A percentile compares a stretch with the other conserved stretches of the same genome.
Conservation (phyloP, 1,140 invertebrate species). For the Riptortus pedestris region DNA sequence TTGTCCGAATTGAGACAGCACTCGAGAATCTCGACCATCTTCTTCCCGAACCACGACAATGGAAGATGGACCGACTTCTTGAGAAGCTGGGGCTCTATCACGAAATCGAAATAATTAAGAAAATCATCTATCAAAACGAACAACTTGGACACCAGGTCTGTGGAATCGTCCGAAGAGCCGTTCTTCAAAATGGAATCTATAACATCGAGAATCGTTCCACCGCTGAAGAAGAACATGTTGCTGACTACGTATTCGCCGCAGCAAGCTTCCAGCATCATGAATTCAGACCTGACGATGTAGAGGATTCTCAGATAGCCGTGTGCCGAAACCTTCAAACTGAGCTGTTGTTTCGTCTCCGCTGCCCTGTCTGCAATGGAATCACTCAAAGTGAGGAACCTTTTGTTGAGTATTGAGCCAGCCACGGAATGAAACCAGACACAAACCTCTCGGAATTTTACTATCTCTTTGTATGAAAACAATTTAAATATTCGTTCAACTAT, state of each 20-base stretch:
- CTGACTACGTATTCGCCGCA: not conserved
- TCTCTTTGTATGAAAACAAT: not conserved
- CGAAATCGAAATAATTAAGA: not conserved
- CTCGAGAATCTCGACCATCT: not conserved
- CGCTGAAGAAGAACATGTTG: not conserved
- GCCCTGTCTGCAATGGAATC: not conserved
- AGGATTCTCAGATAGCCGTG: not conserved
- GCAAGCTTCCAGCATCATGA: not conserved
- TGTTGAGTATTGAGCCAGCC: not conserved
- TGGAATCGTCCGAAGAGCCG: not conserved
- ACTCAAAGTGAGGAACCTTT: not conserved
- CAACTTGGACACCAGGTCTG: not conserved
- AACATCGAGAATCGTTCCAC: not conserved
- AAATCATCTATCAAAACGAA: not conserved
- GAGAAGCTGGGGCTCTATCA: not conserved
- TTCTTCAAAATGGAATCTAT: not conserved
- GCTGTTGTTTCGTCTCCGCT: not conserved
- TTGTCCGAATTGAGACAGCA: not conserved
- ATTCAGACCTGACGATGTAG: not conserved
- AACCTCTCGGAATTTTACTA: not conserved
- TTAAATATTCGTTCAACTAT: not conserved
- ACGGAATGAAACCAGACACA: conserved; percentile 1
- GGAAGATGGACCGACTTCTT: not conserved
- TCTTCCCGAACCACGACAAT: not conserved
- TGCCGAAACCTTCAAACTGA: not conserved